phyloP scores from a whole-genome alignment of 2,113 vertebrate species.

The Sorex fumeus region DNA sequence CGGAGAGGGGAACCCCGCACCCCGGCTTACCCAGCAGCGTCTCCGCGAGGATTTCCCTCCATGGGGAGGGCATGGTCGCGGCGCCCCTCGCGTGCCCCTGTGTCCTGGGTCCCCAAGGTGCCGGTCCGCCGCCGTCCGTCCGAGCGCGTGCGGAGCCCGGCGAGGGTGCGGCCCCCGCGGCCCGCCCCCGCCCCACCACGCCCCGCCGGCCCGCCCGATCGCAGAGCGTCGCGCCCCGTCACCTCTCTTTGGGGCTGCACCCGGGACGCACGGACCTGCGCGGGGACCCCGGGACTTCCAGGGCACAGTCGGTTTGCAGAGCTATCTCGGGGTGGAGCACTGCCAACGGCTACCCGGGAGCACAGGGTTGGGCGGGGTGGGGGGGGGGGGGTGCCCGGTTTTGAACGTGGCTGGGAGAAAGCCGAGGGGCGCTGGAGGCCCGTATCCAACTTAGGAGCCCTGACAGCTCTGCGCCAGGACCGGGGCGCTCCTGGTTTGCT shows the following conservation, averaged over 20 bases:
- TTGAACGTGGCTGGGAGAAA: not conserved
- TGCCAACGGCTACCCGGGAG: too few relatives aligned
- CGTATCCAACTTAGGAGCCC: not conserved
- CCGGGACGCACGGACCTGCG: not conserved
- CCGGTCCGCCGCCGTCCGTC: accelerated
- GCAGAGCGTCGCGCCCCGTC: accelerated
- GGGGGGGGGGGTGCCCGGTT: not conserved
- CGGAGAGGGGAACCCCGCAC: not conserved
- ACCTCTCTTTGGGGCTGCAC: too few relatives aligned
- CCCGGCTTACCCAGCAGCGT: slow-evolving; percentile 85
- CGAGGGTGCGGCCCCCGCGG: not conserved
- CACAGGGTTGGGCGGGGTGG: too few relatives aligned
- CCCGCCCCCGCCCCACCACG: not conserved
- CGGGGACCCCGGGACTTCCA: not conserved
- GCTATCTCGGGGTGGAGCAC: not conserved
- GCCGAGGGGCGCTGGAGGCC: not conserved
- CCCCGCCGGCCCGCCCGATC: not conserved
- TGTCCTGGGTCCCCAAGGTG: not conserved
- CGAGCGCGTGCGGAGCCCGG: not conserved
- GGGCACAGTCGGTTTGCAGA: accelerated
- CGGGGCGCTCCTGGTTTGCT: too few relatives aligned
- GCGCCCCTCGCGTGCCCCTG: not conserved
- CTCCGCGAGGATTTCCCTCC: slow-evolving; percentile 84
- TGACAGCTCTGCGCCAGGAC: too few relatives aligned
- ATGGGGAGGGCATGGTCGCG: slow-evolving; percentile 75